Evolutionary conservation across 2,113 vertebrate species (phyloP).

Genomic region (Emydura subglobosa): DNA sequence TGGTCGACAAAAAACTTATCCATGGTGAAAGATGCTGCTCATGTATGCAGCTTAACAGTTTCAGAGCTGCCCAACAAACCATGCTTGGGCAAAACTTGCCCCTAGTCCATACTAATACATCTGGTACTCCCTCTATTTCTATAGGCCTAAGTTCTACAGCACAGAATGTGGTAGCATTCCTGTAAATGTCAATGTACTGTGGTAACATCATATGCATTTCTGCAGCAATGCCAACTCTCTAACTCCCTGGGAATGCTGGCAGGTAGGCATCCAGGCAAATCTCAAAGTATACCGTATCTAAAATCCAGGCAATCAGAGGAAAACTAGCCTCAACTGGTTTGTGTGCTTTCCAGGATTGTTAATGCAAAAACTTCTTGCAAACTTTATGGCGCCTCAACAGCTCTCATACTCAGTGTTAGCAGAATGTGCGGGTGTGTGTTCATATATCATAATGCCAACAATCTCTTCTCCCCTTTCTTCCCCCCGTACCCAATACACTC

Average conservation of each 20-base stretch:
- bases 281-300: not conserved
- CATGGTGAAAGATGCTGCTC: not conserved
- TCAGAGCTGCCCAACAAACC: not conserved
- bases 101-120: not conserved
- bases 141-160: not conserved
- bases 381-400: not conserved
- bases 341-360: not conserved
- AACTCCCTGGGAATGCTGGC: not conserved
- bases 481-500: accelerated
- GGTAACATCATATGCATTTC: not conserved
- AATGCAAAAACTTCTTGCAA: not conserved
- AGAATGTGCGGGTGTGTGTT: not conserved
- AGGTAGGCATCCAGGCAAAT: not conserved
- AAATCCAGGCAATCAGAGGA: not conserved
- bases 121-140: not conserved
- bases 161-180: not conserved
- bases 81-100: not conserved
- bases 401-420: not conserved
- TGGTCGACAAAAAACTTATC: too few relatives aligned
- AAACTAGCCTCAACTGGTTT: not conserved
- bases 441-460: not conserved
- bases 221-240: not conserved
- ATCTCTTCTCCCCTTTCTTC: not conserved
- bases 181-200: not conserved
- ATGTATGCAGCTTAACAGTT: not conserved